Conservation (phyloP, 2,888 invertebrate species). For the Tipula helvola region DNA sequence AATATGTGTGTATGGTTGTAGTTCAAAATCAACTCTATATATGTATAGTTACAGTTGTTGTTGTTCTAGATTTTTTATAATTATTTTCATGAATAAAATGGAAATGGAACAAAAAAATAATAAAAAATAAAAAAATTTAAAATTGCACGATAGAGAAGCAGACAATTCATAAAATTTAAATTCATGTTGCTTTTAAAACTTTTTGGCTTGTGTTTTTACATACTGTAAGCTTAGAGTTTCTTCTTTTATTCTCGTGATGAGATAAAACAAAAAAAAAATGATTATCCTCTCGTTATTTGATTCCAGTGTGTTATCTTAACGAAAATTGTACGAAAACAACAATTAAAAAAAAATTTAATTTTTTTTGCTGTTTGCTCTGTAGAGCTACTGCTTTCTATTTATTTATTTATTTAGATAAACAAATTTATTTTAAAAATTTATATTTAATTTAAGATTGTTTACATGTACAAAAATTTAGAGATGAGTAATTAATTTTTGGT, state of each 20-base stretch:
- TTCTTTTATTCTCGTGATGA: neutral
- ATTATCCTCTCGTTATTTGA: neutral
- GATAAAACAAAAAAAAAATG: neutral
- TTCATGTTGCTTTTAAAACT: neutral
- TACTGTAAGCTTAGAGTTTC: neutral
- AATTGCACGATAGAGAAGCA: neutral
- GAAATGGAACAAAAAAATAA: neutral
- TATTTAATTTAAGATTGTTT: neutral
- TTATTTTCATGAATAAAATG: neutral
- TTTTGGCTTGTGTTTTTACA: neutral
- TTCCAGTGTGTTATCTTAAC: neutral
- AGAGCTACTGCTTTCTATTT: neutral
- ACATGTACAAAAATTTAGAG: neutral
- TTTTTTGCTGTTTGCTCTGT: neutral
- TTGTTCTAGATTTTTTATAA: neutral
- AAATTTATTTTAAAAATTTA: neutral
- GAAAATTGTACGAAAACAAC: neutral
- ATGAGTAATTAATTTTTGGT: too few relatives aligned
- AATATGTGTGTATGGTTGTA: neutral
- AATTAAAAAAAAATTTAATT: neutral
- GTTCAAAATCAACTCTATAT: neutral
- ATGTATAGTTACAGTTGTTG: neutral
- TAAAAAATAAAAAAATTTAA: neutral
- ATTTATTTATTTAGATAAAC: neutral
- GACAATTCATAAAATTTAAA: neutral